Base-by-base conservation (phyloP, 2,888 invertebrate species). In the Tinea semifulvella region DNA sequence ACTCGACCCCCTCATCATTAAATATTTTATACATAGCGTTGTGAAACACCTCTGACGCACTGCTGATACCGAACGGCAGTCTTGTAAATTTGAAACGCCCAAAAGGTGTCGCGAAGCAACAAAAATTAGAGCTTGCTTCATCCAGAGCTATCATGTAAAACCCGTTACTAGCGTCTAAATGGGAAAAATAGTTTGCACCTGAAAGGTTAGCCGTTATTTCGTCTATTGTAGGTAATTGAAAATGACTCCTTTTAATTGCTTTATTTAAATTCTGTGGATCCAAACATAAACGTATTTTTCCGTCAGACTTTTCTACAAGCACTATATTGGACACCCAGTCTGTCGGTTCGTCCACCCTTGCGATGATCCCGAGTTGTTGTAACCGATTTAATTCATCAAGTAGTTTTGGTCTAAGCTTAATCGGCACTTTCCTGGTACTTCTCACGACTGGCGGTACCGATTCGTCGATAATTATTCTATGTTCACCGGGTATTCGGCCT, bases 11-110 rank as follows among this genome's bases (percentile, higher is more conserved):
- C 17, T 43, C 19, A 28, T 35, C 47, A 5, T 20, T 26, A 39
- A 50, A 50, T 13, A 48, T 47, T 46, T 49, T 50, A 8, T 11
- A 20, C 48, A 50, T 50, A 36, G 44, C 46, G 14, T 47, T 43
- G 18, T 50, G 48, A 45, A 50, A 47, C 5, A 50, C 40, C 42
- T 50, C 47, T 38, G 45, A 19, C 17, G 45, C 45, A 7, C 38
- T 16, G 10, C 6, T 8, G 3, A 45, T 22, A 3, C 45, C 38
- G 26, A 45, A 45, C n/a, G 45, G 45, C 5, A 45, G 6, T 16
- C 45, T 26, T 25, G 39, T 18, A 39, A 39, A 45, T 22, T 26
- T 19, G 17, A 14, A 45, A 1, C 45, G 22, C 2, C 45, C 39
- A 18, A 38, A 45, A 3, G 45, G 45, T 10, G 45, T 45, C 2